Evolutionary conservation across 1,140 invertebrate species (phyloP), one percentile per base, ranked within the genome.

Genomic region (Scylla paramamosain): DNA sequence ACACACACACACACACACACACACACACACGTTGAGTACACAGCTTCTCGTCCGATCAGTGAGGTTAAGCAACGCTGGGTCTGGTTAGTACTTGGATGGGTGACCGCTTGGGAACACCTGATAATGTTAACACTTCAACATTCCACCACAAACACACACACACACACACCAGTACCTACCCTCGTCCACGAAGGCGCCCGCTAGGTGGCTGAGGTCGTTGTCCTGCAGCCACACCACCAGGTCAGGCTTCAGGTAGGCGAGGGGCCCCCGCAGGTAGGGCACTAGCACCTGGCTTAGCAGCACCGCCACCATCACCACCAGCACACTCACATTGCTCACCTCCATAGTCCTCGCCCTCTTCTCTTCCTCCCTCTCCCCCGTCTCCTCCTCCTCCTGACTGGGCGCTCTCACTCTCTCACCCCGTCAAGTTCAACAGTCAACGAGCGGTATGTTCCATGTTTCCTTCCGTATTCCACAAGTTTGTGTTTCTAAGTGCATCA

Each of bases 161-260:
- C 52, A 59, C 52, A 59, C 52, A 39, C 39, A 28, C 88, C 32
- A 48, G 28, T 28, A n/a, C 8, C 2, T 93, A 93, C 92, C 92
- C 86, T 83, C 83, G 52, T 93, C 92, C 25, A 87, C 82, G 48
- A 93, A 93, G 28, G 86, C 82, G 28, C 83, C 82, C 14, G 92
- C 92, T 14, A 86, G 84, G 10, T 87, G 84, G 8, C 87, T 45
- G 29, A 93, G 46, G 28, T 45, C 45, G 31, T 87, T 45, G 31
- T 93, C 92, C 32, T 93, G 25, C 12, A 93, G 82, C 92, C 92
- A 93, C 0, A 46, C 45, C 8, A 48, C 92, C 25, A 93, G 83
- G 39, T 93, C 92, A 20, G 92, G 92, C 83, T 93, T 83, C n/a
- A 93, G 45, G 32, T 48, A 84, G 28, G 92, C 77, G 82, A 93